Evolutionary conservation across 2,888 invertebrate genomes (phyloP), one percentile per base, ranked within the genome.

Genomic region (Lasioglossum figueresi): DNA sequence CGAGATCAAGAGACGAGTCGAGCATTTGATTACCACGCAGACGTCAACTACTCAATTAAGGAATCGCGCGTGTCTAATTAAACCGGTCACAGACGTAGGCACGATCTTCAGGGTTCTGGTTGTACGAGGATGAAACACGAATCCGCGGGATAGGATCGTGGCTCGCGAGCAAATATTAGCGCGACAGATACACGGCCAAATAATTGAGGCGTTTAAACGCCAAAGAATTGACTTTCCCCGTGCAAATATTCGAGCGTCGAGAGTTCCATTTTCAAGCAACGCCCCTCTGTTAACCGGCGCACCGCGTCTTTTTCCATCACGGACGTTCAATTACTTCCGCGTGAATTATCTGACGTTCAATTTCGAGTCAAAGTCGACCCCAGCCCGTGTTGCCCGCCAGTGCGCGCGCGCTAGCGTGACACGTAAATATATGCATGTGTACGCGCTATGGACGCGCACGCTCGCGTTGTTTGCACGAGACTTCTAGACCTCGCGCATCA

Each of bases 51-150:
- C 70, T 88, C 87, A 77, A 86, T 88, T 83, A 80, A 83, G 74
- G 59, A 79, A 71, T 79, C 79, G 63, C 71, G 74, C 56, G 83
- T 87, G 70, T 40, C 80, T 87, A 88, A 90, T 88, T 87, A 90
- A 87, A 74, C 78, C 76, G 31, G 70, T 43, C 80, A 70, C 40
- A 71, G 66, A 4, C 45, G 45, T 43, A 74, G 66, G 59, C 34
- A 56, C 19, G 6, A 71, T 48, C 52, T 59, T 34, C 66, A 12
- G 66, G 27, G 27, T 68, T 74, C 43, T 2, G 19, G 8, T n/a
- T 45, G 45, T 31, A 19, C 16, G n/a, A 31, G n/a, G 48, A 27
- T 76, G 76, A 68, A 68, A 37, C 66, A 34, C 76, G 27, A 19
- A 40, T 23, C n/a, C 48, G 63, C 48, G 16, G 31, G 19, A 37